Conservation (phyloP, 2,888 invertebrate genomes). For the Napeogenes sylphis region DNA sequence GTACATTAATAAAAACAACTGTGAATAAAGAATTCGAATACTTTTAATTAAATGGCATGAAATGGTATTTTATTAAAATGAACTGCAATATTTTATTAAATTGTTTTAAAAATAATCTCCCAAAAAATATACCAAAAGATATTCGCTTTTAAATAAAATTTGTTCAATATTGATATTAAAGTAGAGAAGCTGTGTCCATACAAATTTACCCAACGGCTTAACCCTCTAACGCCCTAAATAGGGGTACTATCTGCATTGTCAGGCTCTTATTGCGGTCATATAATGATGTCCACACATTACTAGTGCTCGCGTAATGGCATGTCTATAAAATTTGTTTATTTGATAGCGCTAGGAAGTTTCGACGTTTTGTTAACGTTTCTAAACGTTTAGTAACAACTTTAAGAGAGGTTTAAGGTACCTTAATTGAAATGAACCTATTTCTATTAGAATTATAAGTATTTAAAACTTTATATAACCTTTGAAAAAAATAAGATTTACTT, state of each 20-base stretch:
- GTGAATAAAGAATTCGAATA: too few species aligned
- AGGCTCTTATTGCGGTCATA: conserved; percentile 56
- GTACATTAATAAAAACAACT: too few species aligned
- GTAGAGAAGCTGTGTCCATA: conserved; percentile 28
- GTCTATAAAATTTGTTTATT: conserved; percentile 32
- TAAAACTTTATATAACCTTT: too few species aligned
- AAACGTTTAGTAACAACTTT: not conserved
- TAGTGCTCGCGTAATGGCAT: conserved; percentile 37
- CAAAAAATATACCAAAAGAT: not conserved
- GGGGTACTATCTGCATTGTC: conserved; percentile 64
- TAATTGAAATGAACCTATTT: too few species aligned
- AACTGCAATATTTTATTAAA: too few species aligned
- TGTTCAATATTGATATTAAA: not conserved
- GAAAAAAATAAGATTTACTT: too few species aligned
- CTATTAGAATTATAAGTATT: too few species aligned
- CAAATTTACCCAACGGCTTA: conserved; percentile 38
- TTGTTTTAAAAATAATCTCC: too few species aligned
- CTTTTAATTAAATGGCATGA: too few species aligned
- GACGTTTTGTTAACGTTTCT: conserved; percentile 20
- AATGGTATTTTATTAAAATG: too few species aligned
- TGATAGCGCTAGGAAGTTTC: conserved; percentile 23
- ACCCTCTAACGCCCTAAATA: conserved; percentile 49
- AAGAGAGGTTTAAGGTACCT: too few species aligned
- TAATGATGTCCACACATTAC: conserved; percentile 66
- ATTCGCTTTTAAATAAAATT: not conserved